These are phyloP conservation scores for Antechinus flavipes DNA, from an alignment of 2,113 vertebrate species.

Conservation along the genomic window DNA sequence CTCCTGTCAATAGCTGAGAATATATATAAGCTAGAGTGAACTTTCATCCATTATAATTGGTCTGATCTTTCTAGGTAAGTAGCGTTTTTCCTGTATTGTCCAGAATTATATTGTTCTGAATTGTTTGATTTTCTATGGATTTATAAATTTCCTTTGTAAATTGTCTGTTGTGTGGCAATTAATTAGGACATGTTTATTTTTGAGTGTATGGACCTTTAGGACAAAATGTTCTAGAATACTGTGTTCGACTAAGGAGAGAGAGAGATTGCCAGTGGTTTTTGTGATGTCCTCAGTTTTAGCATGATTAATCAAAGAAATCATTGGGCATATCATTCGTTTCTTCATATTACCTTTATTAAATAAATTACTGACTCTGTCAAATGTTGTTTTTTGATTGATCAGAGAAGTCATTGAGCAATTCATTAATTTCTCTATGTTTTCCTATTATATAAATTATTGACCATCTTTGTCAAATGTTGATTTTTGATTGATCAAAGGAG, in stretches of 20 bases:
- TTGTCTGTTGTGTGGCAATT: slow-evolving; percentile 65
- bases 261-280: slow-evolving; percentile 32
- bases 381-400: neutral
- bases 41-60: slow-evolving; percentile 70
- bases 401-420: slow-evolving; percentile 22
- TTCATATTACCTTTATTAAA: slow-evolving; percentile 18
- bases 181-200: slow-evolving; percentile 74
- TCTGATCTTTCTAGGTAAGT: slow-evolving; percentile 75
- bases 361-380: slow-evolving; percentile 28
- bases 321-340: slow-evolving; percentile 17
- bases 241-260: slow-evolving; percentile 62
- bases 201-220: slow-evolving; percentile 48
- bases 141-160: slow-evolving; percentile 35
- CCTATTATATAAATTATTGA: slow-evolving; percentile 30
- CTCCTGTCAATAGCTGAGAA: slow-evolving; percentile 56
- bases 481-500: too few relatives aligned
- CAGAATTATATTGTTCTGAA: slow-evolving; percentile 33
- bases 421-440: slow-evolving; percentile 16
- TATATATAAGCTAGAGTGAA: slow-evolving; percentile 23
- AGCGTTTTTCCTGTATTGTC: slow-evolving; percentile 44
- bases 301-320: slow-evolving; percentile 1
- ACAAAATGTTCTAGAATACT: neutral
- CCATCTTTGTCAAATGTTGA: neutral
- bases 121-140: slow-evolving; percentile 60
- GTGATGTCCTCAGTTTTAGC: slow-evolving; percentile 48